Conservation (phyloP, 2,113 vertebrate species). For the Stictonetta naevosa region DNA sequence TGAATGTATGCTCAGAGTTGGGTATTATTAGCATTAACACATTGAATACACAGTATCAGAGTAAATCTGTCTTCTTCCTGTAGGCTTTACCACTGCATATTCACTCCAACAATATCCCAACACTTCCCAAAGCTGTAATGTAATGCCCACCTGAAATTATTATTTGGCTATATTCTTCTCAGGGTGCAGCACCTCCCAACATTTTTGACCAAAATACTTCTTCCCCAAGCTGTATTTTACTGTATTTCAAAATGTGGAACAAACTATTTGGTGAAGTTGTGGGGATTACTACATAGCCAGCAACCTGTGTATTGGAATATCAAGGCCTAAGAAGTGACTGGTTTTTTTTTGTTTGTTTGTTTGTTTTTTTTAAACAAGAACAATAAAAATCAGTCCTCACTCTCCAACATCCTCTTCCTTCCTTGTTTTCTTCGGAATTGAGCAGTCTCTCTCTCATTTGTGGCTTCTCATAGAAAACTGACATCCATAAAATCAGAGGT, state of each 20-base stretch:
- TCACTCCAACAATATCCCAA: not conserved
- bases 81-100: not conserved
- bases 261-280: not conserved
- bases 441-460: not conserved
- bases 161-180: too few species aligned
- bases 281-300: not conserved
- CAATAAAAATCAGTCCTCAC: not conserved
- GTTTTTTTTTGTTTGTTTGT: too few species aligned
- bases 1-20: not conserved
- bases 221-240: not conserved
- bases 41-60: fast-evolving
- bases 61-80: not conserved
- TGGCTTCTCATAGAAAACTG: not conserved
- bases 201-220: not conserved
- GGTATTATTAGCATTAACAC: too few species aligned
- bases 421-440: not conserved
- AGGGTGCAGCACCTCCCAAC: not conserved
- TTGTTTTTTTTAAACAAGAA: not conserved
- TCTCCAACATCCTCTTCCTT: not conserved
- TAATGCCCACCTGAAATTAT: not conserved
- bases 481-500: not conserved
- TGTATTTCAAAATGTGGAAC: too few species aligned
- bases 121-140: fast-evolving
- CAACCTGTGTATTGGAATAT: fast-evolving
- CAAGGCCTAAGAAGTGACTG: not conserved